Base-by-base conservation (phyloP, 2,113 vertebrate species). In the Dromas ardeola region DNA sequence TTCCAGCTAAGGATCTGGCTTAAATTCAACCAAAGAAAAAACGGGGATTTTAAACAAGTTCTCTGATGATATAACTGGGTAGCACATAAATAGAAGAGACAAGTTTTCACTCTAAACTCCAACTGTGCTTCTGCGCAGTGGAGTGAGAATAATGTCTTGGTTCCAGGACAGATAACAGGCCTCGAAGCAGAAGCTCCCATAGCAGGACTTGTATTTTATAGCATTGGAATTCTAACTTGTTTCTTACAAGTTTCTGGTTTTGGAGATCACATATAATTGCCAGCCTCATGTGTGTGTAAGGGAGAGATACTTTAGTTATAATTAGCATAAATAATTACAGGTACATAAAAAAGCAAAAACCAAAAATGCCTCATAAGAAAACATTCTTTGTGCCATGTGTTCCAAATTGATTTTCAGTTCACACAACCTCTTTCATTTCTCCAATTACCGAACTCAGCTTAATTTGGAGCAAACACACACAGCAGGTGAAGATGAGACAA, bases 361-460 rank as follows among this genome's bases (percentile, higher is more conserved):
- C 7, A 45, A n/a, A 78, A 72, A 59, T 27, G 10, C 30, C 47
- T 94, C 56, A 27, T 11, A 85, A 89, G 52, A 79, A 95, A 93
- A 4, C 30, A 45, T 32, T 84, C 38, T 83, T 84, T 87, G 27
- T 66, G 78, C 10, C 2, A 3, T 76, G 55, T 89, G 52, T 43
- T 96, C 32, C 66, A 89, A 87, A 95, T 8, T 81, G 77, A 71
- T 91, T 93, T 97, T 74, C 74, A 71, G 21, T 79, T 69, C 81
- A 83, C 59, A 59, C 59, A 92, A 4, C 10, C 43, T 74, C 52
- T 81, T 82, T 55, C 10, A 67, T 92, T 95, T 92, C 56, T 89
- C 21, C 74, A 84, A 8, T 88, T 95, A 95, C 9, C 36, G 79
- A 72, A 25, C 69, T 93, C 43, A 91, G 70, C 19, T 85, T 86